Conservation (phyloP, 2,797 vertebrate genomes). For the Podargus strigoides region DNA sequence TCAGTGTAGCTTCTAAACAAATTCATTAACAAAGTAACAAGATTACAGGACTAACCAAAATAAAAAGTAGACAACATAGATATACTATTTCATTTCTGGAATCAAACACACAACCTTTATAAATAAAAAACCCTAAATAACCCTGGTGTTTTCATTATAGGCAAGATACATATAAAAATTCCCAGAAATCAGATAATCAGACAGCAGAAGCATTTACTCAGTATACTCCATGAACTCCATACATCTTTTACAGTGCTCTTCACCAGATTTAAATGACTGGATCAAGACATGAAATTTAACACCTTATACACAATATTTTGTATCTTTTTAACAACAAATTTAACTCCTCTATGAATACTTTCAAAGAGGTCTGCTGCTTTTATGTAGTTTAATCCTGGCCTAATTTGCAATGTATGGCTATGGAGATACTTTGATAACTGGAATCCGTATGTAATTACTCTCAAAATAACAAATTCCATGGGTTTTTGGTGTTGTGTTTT, state of each 20-base stretch:
- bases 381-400: not conserved
- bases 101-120: accelerated
- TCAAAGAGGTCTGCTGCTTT: not conserved
- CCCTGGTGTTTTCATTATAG: not conserved
- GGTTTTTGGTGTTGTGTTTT: too few relatives aligned
- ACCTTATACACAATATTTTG: not conserved
- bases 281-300: not conserved
- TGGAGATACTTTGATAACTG: not conserved
- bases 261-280: not conserved
- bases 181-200: not conserved
- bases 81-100: not conserved
- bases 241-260: not conserved
- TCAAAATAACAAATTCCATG: not conserved
- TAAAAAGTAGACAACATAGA: not conserved
- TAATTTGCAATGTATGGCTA: not conserved
- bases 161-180: not conserved
- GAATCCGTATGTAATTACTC: not conserved
- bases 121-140: not conserved
- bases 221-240: not conserved
- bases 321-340: not conserved
- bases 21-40: not conserved
- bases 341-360: not conserved
- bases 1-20: not conserved
- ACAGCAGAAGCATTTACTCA: not conserved
- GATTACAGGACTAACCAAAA: not conserved